Base-by-base conservation (phyloP, 2,888 invertebrate genomes). In the Odontothrips loti region DNA sequence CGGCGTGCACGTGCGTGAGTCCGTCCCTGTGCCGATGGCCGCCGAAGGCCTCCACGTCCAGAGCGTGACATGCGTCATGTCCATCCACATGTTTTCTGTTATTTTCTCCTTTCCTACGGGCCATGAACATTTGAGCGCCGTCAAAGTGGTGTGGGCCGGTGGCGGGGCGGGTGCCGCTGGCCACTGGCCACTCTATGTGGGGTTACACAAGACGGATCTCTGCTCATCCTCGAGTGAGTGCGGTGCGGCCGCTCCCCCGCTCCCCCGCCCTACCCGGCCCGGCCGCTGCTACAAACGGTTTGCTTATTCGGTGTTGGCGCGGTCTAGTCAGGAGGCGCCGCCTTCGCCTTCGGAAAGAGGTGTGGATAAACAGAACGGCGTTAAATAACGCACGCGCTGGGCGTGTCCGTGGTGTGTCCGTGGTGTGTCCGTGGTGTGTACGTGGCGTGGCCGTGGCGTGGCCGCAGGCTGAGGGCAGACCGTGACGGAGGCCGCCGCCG, bases 341-440 rank as follows among this genome's bases (percentile, higher is more conserved):
- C 58, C 58, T 6, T 6, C 34, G 34, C 34, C 34, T 43, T 58
- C 58, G 58, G 20, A 15, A 58, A 58, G 58, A 58, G 58, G 58
- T 58, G 58, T 15, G 58, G 20, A 58, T 58, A 58, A 58, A 58
- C 58, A 58, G 58, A 58, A 58, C 58, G 58, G 58, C 58, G 58
- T 58, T 58, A 58, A 15, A 58, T 58, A 58, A 58, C 58, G 58
- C 17, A 0, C 15, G 15, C 51, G 20, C 4, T 51, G 51, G 51
- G 15, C 51, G 51, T 51, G 34, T 43, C 34, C 34, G 34, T 43
- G 34, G 34, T 6, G 34, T 43, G 6, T n/a, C n/a, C n/a, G n/a
- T n/a, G 51, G 15, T 10, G 51, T 51, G 34, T 43, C 34, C 34
- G 34, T 43, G 34, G 34, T 6, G 34, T 43, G 6, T n/a, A n/a